These are phyloP conservation scores for Habroteleia sp. DNA, from an alignment of 2,888 invertebrate species.

Conservation along the genomic window DNA sequence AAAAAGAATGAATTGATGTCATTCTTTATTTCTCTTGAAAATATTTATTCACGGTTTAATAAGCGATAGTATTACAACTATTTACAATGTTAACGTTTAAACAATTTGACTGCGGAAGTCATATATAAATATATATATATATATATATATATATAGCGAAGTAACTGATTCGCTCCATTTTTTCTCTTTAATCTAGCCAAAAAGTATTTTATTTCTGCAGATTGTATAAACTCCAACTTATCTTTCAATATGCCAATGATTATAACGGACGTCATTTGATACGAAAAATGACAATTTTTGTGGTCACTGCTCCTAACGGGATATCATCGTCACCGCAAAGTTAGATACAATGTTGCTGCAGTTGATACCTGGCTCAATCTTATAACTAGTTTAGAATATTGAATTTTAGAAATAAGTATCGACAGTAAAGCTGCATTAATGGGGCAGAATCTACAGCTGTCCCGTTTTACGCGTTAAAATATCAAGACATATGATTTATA, in stretches of 20 bases:
- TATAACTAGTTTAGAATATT: conserved; percentile 40
- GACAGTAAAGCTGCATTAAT: conserved; percentile 28
- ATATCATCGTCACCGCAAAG: conserved; percentile 25
- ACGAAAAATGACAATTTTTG: conserved; percentile 39
- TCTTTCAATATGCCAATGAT: conserved; percentile 14
- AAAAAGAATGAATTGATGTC: no score
- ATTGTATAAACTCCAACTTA: no score
- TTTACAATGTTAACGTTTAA: no score
- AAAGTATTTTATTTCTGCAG: no score
- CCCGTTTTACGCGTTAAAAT: conserved; percentile 23
- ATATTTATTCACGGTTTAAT: no score
- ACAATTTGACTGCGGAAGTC: no score
- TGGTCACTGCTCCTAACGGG: conserved; percentile 50
- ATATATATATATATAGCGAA: no score
- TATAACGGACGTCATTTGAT: conserved; percentile 33
- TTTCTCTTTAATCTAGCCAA: no score
- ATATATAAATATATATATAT: no score
- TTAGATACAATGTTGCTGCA: conserved; percentile 30
- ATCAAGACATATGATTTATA: conserved; percentile 24
- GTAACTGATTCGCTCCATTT: no score
- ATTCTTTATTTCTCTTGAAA: no score
- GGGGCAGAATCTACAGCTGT: conserved; percentile 4
- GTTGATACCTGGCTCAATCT: conserved; percentile 21
- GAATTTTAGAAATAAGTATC: conserved; percentile 41
- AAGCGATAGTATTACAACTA: no score